phyloP scores from a whole-genome alignment of 2,113 vertebrate genomes.

The Reinhardtius hippoglossoides region DNA sequence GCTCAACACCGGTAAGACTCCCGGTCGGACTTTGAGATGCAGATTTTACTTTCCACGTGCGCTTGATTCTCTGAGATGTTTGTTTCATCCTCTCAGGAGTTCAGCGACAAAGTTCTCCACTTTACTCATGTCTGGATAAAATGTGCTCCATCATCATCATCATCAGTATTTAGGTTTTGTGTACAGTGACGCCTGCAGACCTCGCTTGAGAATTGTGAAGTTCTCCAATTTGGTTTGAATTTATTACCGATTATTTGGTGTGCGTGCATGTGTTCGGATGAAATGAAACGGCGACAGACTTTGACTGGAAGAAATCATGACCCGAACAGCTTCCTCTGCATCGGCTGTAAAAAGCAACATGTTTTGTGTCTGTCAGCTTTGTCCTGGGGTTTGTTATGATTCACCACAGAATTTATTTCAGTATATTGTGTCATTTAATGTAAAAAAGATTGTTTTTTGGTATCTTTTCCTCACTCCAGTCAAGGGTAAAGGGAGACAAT shows the following conservation, averaged over 20 bases:
- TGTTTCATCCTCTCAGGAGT: neutral
- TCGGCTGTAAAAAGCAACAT: neutral
- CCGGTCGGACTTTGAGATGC: conserved; percentile 10
- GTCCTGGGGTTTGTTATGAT: neutral
- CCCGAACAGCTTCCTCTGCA: neutral
- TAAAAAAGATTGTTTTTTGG: neutral
- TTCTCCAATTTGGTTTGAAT: conserved; percentile 17
- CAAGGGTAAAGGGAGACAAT: no score
- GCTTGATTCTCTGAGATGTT: neutral
- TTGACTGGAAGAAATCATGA: neutral
- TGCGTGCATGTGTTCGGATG: neutral
- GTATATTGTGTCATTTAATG: neutral
- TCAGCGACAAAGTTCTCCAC: neutral
- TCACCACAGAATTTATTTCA: neutral
- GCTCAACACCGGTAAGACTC: conserved; percentile 91
- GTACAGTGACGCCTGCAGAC: conserved; percentile 27
- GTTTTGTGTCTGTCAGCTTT: neutral
- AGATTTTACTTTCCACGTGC: neutral
- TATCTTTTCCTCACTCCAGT: no score
- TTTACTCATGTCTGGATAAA: neutral
- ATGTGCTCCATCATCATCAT: neutral
- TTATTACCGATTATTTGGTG: conserved; percentile 1
- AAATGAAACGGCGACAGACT: neutral
- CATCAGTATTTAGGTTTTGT: conserved; percentile 17
- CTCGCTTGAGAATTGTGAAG: conserved; percentile 8